Percentiles rank a stretch among this genome's conserved stretches.
phyloP scores from a whole-genome alignment of 2,113 vertebrate species.

The Glaucomys volans region DNA sequence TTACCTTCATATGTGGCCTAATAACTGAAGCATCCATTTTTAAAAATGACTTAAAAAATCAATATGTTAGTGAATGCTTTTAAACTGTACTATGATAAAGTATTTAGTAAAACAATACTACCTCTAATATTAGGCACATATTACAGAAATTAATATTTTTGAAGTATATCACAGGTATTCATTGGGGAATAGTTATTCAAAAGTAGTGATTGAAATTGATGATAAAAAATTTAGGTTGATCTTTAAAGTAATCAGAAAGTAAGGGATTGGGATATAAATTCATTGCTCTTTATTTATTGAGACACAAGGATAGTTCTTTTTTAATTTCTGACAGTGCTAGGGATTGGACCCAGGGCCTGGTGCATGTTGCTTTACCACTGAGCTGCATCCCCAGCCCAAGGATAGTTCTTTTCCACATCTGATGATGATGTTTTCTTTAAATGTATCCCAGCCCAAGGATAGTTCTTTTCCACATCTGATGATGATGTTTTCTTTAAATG shows the following conservation, averaged over 20 bases:
- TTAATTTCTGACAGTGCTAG: too few species aligned
- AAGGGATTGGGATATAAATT: background rate
- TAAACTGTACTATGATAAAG: background rate
- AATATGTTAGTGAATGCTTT: background rate
- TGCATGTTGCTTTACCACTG: too few species aligned
- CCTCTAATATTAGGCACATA: background rate
- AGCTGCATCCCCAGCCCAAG: background rate
- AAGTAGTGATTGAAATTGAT: background rate
- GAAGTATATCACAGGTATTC: background rate
- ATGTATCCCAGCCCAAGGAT: background rate
- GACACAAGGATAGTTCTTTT: conserved; percentile 36
- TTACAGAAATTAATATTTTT: conserved; percentile 33
- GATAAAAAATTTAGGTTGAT: background rate
- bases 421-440: conserved; percentile 37
- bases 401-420: conserved; percentile 21
- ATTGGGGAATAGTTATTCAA: background rate
- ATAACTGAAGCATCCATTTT: background rate
- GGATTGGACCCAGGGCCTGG: too few species aligned
- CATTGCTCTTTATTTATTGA: background rate
- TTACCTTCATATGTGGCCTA: background rate
- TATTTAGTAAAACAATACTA: conserved; percentile 14
- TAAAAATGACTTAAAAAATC: background rate
- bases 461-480: conserved; percentile 39
- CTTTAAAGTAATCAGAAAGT: background rate
- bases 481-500: conserved; percentile 34